Percentiles rank a stretch among this genome's conserved stretches.
Evolutionary conservation across 2,113 vertebrate genomes (phyloP).

Genomic region (Lagopus leucura): DNA sequence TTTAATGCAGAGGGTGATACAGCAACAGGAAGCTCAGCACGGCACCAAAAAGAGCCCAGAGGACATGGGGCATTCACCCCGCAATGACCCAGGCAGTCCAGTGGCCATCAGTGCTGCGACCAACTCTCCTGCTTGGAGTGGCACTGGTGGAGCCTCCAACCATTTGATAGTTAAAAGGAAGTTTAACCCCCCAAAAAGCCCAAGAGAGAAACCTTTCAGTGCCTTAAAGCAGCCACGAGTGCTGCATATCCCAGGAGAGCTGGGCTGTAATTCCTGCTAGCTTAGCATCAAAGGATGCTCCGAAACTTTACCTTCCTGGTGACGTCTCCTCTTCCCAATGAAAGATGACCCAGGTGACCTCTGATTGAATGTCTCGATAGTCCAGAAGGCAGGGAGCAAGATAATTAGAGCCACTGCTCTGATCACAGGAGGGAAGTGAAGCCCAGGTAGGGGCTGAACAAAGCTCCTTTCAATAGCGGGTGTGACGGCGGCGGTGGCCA

Average conservation of each 20-base stretch:
- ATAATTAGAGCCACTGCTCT: constrained; percentile 66
- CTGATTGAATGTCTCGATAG: constrained; percentile 58
- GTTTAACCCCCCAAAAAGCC: not conserved
- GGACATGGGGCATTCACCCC: not conserved
- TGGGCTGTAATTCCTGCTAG: constrained; percentile 46
- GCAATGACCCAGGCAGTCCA: not conserved
- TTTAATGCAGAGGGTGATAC: not conserved
- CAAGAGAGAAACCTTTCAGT: not conserved
- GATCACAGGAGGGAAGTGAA: constrained; percentile 70
- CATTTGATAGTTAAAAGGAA: not conserved
- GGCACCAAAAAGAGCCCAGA: not conserved
- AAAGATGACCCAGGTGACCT: constrained; percentile 68
- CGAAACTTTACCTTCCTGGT: constrained; percentile 64
- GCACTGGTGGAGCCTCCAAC: not conserved
- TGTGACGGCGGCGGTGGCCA: constrained; percentile 37
- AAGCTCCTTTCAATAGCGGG: constrained; percentile 55
- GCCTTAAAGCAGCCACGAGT: not conserved
- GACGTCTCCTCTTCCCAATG: constrained; percentile 63
- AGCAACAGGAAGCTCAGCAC: not conserved
- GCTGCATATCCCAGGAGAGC: not conserved
- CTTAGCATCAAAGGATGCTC: constrained; percentile 67
- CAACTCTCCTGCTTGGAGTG: not conserved
- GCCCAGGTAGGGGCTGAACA: constrained; percentile 63
- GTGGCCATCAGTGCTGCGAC: not conserved
- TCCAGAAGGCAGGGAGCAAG: constrained; percentile 57